Evolutionary conservation across 2,888 invertebrate genomes (phyloP), one percentile per base, ranked within the genome.

Genomic region (Scaeva pyrastri): DNA sequence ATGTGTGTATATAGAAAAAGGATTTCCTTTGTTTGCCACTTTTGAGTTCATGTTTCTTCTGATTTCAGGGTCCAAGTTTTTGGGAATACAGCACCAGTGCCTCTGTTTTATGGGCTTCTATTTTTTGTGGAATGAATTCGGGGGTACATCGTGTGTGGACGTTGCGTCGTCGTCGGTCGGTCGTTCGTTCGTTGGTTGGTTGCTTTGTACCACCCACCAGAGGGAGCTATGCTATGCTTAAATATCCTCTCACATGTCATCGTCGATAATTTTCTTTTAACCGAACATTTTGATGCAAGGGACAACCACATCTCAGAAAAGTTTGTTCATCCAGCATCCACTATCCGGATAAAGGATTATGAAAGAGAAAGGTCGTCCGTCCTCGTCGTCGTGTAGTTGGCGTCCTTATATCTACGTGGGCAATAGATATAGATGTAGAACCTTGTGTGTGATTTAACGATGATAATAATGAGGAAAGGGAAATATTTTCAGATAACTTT

Each of bases 231-330:
- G 14, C 76, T 76, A 64, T 45, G 36, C n/a, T 52, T 70, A 56
- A 8, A 48, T 86, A 82, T 82, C 77, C 86, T 74, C 82, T 82
- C 82, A 78, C 86, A 82, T 82, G 86, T 86, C 86, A 86, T 86
- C 82, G 77, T 82, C 82, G 86, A 86, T 86, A 86, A 82, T 82
- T 82, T 86, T 86, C 77, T 82, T 86, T 82, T 82, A 82, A 78
- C 82, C 86, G 73, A 86, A 82, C 82, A 74, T 82, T 86, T 86
- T 86, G 86, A 86, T 86, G 86, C 86, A 77, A 74, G 74, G 86
- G 77, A 86, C 86, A 77, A 86, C 86, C 86, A 70, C 86, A 78
- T 82, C 77, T 86, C 86, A 77, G 82, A 60, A 78, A 82, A 85
- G 76, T 85, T 85, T 85, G 26, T 26, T 16, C 64, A 52, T 64